Evolutionary conservation across 2,797 vertebrate species (phyloP).

Genomic region (Peromyscus nudipes): DNA sequence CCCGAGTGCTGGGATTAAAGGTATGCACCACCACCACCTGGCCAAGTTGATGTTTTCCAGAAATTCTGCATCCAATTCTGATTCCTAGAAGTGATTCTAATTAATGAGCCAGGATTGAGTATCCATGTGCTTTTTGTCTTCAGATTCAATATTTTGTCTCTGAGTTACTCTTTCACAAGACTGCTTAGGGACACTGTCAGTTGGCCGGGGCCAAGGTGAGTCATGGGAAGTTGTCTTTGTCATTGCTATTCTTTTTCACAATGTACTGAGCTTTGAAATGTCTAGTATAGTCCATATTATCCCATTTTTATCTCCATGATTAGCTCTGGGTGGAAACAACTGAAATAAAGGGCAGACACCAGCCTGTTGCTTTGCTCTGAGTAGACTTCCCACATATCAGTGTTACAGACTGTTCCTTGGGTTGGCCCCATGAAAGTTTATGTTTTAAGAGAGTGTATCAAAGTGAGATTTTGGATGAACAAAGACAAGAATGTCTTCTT

Average conservation of each 20-base stretch:
- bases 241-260: not conserved
- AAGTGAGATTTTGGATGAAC: not conserved
- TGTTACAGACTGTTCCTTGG: constrained; percentile 10
- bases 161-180: not conserved
- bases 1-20: too few species aligned
- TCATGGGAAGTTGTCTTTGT: not conserved
- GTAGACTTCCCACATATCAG: not conserved
- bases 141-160: not conserved
- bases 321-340: not conserved
- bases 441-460: not conserved
- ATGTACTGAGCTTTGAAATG: not conserved
- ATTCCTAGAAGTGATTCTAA: constrained; percentile 14
- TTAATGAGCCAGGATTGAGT: not conserved
- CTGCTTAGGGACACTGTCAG: not conserved
- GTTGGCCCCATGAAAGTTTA: not conserved
- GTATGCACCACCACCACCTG: too few species aligned
- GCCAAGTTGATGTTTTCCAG: not conserved
- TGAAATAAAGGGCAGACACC: not conserved
- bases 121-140: not conserved
- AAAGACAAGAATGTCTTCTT: not conserved
- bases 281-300: not conserved
- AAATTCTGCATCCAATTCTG: not conserved
- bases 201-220: not conserved
- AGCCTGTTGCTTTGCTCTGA: constrained; percentile 44
- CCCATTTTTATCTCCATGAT: not conserved